Evolutionary conservation across 2,888 invertebrate species (phyloP).

Genomic region (Tuta absoluta): DNA sequence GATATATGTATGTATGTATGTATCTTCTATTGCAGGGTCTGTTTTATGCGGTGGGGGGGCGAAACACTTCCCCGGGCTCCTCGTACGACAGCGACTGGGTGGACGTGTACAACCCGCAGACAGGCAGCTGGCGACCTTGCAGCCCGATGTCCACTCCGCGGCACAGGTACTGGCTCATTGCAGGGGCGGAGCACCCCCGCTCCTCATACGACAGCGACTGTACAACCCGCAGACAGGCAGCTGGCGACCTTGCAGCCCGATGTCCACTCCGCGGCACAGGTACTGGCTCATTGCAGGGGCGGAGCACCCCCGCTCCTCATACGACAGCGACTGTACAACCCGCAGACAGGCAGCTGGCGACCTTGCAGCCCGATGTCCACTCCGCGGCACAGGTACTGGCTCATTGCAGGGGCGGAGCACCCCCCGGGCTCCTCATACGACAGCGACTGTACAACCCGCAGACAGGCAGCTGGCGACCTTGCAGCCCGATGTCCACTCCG

Average conservation of each 20-base stretch:
- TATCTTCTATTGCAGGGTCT: constrained; percentile 79
- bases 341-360: constrained; percentile 91
- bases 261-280: constrained; percentile 93
- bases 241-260: constrained; percentile 93
- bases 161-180: constrained; percentile 86
- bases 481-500: constrained; percentile 93
- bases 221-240: constrained; percentile 93
- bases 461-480: constrained; percentile 92
- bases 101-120: constrained; percentile 91
- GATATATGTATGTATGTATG: too few relatives aligned
- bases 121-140: constrained; percentile 93
- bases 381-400: constrained; percentile 88
- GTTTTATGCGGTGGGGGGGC: constrained; percentile 95
- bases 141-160: constrained; percentile 93
- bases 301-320: constrained; percentile 93
- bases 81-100: constrained; percentile 95
- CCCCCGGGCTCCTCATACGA: constrained; percentile 91
- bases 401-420: constrained; percentile 96
- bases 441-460: constrained; percentile 93
- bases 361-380: constrained; percentile 93
- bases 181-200: constrained; percentile 93
- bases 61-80: constrained; percentile 94
- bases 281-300: too few relatives aligned
- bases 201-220: constrained; percentile 92
- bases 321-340: constrained; percentile 94